Evolutionary conservation across 1,140 invertebrate genomes (phyloP), one percentile per base, ranked within the genome.

Genomic region (Drosophila willistoni): DNA sequence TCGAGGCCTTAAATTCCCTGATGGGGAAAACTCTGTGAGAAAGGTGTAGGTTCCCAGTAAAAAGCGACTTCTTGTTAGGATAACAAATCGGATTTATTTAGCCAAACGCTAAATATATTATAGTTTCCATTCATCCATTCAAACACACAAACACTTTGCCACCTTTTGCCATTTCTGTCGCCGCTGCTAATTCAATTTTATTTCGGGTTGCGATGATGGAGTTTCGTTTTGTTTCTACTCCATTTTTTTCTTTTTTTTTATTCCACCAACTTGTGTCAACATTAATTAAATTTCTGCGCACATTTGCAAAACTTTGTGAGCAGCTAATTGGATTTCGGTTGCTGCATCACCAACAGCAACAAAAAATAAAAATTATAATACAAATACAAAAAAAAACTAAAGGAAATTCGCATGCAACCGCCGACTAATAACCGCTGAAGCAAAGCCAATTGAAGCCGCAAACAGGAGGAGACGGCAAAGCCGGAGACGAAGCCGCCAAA

Each of bases 281-380:
- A 89, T 89, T 89, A 87, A 87, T 87, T 87, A 89, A 87, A 80
- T 89, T 87, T 84, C 71, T 65, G 84, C 80, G 77, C 83, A 67
- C 72, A 86, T 87, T 83, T 76, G 83, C 69, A 59, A 83, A 87
- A 87, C 73, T 87, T 87, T 77, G 87, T 89, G 80, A 89, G 73
- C 80, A 89, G 84, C 84, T 87, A 87, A 87, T 87, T 87, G 84
- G 83, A 87, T 87, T 87, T 87, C 67, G 77, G 69, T 69, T 78
- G 81, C 76, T 68, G 74, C 69, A 78, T 71, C 64, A 61, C 64
- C 79, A 66, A 59, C 82, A 72, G 66, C 56, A 69, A 51, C 64
- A 59, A 22, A 47, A 47, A 14, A 17, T 17, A 22, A 51, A 51
- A 51, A 22, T 47, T 47, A 47, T 47, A 47, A 51, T 12, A 51